Conservation (phyloP, 2,888 invertebrate genomes). For the Brachyptera putata region DNA sequence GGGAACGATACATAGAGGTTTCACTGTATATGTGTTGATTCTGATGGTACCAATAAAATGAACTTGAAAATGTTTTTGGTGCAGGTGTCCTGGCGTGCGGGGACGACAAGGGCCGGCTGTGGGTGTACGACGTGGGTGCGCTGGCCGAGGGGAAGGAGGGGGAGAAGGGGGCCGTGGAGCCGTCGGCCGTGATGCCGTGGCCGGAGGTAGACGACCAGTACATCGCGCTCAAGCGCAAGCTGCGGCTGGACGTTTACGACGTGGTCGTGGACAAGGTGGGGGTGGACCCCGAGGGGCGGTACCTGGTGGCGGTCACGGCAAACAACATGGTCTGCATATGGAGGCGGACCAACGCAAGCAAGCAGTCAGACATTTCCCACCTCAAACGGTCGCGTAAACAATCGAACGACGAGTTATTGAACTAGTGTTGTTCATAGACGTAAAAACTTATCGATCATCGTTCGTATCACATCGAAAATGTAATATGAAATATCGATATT, state of each 20-base stretch:
- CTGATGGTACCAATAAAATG: no score
- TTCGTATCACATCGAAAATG: no score
- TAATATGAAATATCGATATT: no score
- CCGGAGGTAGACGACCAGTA: conserved; percentile 38
- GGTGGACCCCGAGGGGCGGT: conserved; percentile 36
- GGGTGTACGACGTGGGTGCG: conserved; percentile 38
- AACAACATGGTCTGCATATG: conserved; percentile 44
- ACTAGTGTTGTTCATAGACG: no score
- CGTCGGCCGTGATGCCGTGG: conserved; percentile 38
- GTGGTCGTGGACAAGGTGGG: conserved; percentile 41
- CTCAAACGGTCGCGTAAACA: no score
- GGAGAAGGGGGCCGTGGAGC: conserved; percentile 35
- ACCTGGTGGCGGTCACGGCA: conserved; percentile 41
- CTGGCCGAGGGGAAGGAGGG: not conserved
- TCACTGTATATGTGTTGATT: no score
- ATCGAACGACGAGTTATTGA: no score
- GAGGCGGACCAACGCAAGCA: conserved; percentile 34
- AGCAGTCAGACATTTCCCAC: no score
- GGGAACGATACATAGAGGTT: no score
- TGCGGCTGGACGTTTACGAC: conserved; percentile 40
- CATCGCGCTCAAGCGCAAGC: conserved; percentile 39
- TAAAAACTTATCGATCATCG: no score
- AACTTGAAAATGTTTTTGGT: no score
- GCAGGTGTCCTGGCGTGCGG: conserved; percentile 41
- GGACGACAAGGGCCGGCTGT: conserved; percentile 41